Base-by-base conservation (phyloP, 2,888 invertebrate species). In the Tetrapedia diversipes region DNA sequence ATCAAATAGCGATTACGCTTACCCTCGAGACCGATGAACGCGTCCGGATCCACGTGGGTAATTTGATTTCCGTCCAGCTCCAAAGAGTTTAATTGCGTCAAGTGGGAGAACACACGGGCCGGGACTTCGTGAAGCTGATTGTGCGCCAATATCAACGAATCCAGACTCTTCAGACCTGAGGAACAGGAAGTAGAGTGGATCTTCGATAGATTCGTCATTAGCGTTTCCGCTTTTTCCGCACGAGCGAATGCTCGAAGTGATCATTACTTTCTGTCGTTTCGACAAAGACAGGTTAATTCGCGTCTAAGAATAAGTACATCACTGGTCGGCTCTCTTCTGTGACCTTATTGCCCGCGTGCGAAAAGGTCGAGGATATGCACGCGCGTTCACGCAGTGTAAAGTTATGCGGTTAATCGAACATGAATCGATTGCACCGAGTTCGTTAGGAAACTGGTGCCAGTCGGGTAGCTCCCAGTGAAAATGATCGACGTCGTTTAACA, bases 11-110 rank as follows among this genome's bases (percentile, higher is more conserved):
- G 53, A 70, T 74, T 76, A 66, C 73, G 85, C 91, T 93, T 93
- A 97, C 97, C 97, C 95, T 97, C 97, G 63, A 97, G 93, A 82
- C 97, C 98, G 77, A 94, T 94, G 89, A 98, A 98, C 32, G 97
- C 97, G 84, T 96, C 96, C 75, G 96, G 95, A 90, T 97, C 96
- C 85, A 98, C 95, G 85, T 94, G 93, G 83, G 94, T 94, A 83
- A 98, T 97, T 87, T 94, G 94, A 92, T 98, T 98, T 72, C 97
- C 97, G 89, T 97, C 97, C 85, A 98, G 92, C 92, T 98, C 97
- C 89, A 98, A 92, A 4, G 97, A 97, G 92, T 97, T 98, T 68
- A 98, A 93, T 86, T 95, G 94, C 27, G 94, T 94, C 86, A 98
- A 93, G 91, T 97, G 96, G 2, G 95, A 95, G 92, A 98, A 98